These are phyloP conservation scores for Agonum fuliginosum DNA, from an alignment of 2,888 invertebrate genomes.

Conservation along the genomic window DNA sequence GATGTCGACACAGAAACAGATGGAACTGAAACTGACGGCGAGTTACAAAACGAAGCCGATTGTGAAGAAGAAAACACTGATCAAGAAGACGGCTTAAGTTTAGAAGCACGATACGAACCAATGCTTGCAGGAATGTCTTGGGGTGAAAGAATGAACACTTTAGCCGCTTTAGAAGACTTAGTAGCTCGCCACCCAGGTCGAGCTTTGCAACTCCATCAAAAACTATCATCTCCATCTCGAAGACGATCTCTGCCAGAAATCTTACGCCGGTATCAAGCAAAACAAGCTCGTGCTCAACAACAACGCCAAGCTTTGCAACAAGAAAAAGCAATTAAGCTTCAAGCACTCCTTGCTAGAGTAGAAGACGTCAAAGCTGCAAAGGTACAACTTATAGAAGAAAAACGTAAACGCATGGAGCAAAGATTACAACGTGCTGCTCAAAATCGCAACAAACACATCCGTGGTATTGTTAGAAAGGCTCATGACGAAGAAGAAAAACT, in stretches of 20 bases:
- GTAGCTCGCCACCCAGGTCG: constrained; percentile 94
- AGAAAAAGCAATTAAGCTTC: constrained; percentile 89
- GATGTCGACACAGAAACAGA: constrained; percentile 89
- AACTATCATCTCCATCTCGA: constrained; percentile 93
- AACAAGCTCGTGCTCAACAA: constrained; percentile 93
- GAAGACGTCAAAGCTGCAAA: constrained; percentile 90
- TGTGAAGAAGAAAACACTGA: constrained; percentile 69
- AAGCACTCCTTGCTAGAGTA: constrained; percentile 90
- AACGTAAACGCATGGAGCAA: constrained; percentile 83
- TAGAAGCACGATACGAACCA: constrained; percentile 83
- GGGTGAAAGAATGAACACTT: constrained; percentile 89
- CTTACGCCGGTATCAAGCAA: constrained; percentile 86
- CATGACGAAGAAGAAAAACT: constrained; percentile 98
- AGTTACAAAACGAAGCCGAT: constrained; percentile 73
- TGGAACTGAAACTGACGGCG: constrained; percentile 84
- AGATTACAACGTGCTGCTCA: constrained; percentile 90
- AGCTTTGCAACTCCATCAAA: constrained; percentile 94
- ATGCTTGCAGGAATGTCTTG: constrained; percentile 85
- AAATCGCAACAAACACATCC: constrained; percentile 88
- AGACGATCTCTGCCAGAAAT: constrained; percentile 90
- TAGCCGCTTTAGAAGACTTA: constrained; percentile 85
- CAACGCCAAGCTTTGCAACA: constrained; percentile 88
- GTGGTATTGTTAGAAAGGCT: constrained; percentile 92
- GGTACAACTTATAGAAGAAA: constrained; percentile 89
- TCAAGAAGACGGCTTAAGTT: constrained; percentile 72